These are phyloP conservation scores for Serranus cabrilla DNA, from an alignment of 2,797 vertebrate genomes.

Conservation along the genomic window DNA sequence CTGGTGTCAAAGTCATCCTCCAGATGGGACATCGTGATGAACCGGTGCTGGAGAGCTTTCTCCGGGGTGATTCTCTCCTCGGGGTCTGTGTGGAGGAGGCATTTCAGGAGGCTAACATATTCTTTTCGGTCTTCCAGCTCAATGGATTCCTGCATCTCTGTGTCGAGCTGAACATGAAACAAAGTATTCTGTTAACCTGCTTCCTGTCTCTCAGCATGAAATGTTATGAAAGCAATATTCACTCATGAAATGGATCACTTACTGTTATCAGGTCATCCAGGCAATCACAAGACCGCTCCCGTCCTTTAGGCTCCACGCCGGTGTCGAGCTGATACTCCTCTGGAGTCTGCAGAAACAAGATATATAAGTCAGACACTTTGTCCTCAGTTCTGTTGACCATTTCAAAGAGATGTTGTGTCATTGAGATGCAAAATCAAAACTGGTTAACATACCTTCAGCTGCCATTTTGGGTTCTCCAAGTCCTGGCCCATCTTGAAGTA, in stretches of 20 bases:
- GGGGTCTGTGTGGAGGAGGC: background rate
- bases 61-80: background rate
- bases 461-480: background rate
- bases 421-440: background rate
- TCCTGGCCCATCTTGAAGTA: background rate
- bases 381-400: too few relatives aligned
- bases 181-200: background rate
- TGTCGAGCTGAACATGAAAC: background rate
- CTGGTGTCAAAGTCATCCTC: background rate
- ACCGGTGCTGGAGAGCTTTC: background rate
- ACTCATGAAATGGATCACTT: background rate
- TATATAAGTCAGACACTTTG: background rate
- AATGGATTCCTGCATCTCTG: background rate
- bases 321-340: background rate
- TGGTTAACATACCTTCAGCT: constrained; percentile 3
- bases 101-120: constrained; percentile 9
- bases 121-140: background rate
- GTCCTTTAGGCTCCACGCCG: too few relatives aligned
- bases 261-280: background rate
- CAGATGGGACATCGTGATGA: background rate
- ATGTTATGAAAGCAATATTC: too few relatives aligned
- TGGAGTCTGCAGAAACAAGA: background rate
- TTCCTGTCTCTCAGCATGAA: background rate
- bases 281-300: background rate
- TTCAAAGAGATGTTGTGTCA: background rate